Base-by-base conservation (phyloP, 2,113 vertebrate species). In the Daboia siamensis region DNA sequence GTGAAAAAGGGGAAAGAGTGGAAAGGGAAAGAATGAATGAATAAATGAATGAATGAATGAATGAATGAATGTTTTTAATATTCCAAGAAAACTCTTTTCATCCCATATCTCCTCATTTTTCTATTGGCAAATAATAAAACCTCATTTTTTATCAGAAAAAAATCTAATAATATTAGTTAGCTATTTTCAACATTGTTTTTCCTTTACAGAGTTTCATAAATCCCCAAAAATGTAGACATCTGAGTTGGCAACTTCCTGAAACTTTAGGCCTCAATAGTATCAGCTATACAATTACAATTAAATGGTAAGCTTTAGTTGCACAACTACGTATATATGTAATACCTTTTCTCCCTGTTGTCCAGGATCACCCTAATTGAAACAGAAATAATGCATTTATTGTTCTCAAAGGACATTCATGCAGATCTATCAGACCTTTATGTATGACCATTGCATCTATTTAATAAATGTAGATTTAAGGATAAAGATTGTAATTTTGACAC, bases 301-400 rank as follows among this genome's bases (percentile, higher is more conserved):
- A 54, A 87, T n/a, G 3, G 33, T 80, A 39, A 20, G 13, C 74
- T 52, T 87, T 54, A 86, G 24, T 51, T 52, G 85, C 46, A 13
- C 85, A 86, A 39, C 39, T 39, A 86, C 54, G 12, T 21, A 86
- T 56, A 2, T 74, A 91, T 44, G 48, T 51, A 96, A 98, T 97
- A 99, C 99, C 99, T 99, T 99, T 97, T 99, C 98, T 97, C 99
- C 99, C 95, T 48, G 97, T 91, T 99, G 98, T 98, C 99, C 99
- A 96, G 97, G 98, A 96, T 99, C 99, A 95, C 99, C 99, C 99
- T 99, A 96, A 97, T 94, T 44, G 98, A 97, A 98, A 95, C 55
- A 95, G 9, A 95, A 93, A 95, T 61, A 93, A 93, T 90, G 52
- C 91, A 95, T 20, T 95, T 94, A 95, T 93, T 6, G 92, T 10